Conservation (phyloP, 2,797 vertebrate genomes). For the Rhinoraja longicauda region DNA sequence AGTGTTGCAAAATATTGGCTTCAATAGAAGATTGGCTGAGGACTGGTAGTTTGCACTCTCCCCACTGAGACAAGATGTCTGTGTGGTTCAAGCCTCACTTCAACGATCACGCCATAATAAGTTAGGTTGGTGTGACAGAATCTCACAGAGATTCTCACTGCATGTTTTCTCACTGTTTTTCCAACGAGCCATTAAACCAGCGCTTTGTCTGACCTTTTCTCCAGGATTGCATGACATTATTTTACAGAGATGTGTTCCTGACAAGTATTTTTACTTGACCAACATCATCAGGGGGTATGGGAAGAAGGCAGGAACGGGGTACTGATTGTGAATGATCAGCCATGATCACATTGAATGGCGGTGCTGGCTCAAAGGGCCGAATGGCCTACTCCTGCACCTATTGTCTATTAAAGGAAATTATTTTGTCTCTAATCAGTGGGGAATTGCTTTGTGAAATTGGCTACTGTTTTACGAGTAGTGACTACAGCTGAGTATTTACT, state of each 20-base stretch:
- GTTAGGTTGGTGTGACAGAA: too few species aligned
- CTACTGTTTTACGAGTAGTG: background rate
- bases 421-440: background rate
- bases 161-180: background rate
- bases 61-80: background rate
- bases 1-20: background rate
- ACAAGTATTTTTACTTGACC: background rate
- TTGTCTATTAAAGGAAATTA: background rate
- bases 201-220: background rate
- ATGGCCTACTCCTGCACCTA: too few species aligned
- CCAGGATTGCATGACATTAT: background rate
- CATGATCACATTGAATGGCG: too few species aligned
- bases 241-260: background rate
- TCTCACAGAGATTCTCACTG: too few species aligned
- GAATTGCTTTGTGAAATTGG: background rate
- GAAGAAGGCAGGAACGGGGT: too few species aligned
- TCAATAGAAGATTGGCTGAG: background rate
- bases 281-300: too few species aligned
- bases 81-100: background rate
- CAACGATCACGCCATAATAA: too few species aligned
- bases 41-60: background rate
- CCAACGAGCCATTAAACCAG: background rate
- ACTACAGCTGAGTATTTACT: background rate
- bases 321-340: too few species aligned
- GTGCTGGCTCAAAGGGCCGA: too few species aligned